Base-by-base conservation (phyloP, 2,888 invertebrate genomes). In the Mesoligia furuncula region DNA sequence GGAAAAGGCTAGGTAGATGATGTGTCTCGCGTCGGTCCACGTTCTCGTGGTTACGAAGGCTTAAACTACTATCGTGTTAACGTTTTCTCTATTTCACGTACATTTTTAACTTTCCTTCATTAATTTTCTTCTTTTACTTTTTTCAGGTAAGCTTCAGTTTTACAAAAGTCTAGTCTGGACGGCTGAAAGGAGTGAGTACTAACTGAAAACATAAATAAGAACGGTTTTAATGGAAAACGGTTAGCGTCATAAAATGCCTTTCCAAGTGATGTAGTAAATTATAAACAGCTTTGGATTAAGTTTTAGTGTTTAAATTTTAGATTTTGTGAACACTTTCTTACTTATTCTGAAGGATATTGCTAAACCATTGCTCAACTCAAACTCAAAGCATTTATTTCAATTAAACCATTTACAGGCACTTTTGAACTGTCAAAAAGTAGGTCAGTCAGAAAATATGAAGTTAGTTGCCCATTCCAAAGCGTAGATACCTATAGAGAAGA, bases 131-230 rank as follows among this genome's bases (percentile, higher is more conserved):
- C 0, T 61, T 73, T 82, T 67, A 59, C 62, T 77, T 48, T 79
- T 88, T 86, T 65, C 87, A 87, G 87, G 87, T 88, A 87, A 86
- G 88, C 78, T 57, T 64, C 71, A 66, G 45, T 73, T 71, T 75
- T 15, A 36, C 48, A 54, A 77, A 59, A 39, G n/a, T 65, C 39
- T 64, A 39, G 36, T 65, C n/a, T 39, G 57, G 54, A 45, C 11
- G 27, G 51, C 67, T 70, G 64, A 74, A 73, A 70, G 27, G 39
- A 69, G 88, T 88, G 64, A 86, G 88, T 88, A 79, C 51, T 39
- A 31, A 48, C 70, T 64, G 70, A 71, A 73, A 70, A 64, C 24
- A 71, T 79, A 79, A 75, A 73, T 61, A 48, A 51, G 61, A 69
- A 65, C 64, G 5, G 51, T 59, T 80, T 65, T 75, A 69, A 68